Base-by-base conservation (phyloP, 2,113 vertebrate species). In the Cryptomyrus ogoouensis region DNA sequence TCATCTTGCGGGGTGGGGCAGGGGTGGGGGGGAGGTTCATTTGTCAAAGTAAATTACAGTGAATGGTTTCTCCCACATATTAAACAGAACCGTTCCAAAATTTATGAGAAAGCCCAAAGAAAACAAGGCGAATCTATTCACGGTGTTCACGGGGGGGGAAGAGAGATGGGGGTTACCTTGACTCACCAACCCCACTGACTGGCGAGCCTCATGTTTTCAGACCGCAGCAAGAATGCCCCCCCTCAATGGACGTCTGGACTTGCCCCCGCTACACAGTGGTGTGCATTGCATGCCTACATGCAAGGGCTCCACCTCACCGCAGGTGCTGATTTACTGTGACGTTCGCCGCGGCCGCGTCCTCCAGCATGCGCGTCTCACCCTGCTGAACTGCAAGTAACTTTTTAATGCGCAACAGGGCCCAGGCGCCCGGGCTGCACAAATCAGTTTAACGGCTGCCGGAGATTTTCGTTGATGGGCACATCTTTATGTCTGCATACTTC, bases 31-130 rank as follows among this genome's bases (percentile, higher is more conserved):
- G 91, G 94, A 94, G 95, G 95, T 96, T 95, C 94, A 95, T 97
- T 96, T 96, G 95, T 91, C 88, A 91, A 1, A 95, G 93, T 93
- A 96, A 96, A 96, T 96, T 95, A 96, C 94, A 96, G 91, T 95
- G 95, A 94, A 96, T 85, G 58, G 49, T 87, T 90, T 86, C 83
- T 86, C 95, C 95, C 95, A 95, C 95, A 94, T 93, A 96, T 95
- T 95, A 94, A 94, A 94, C 94, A 94, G 93, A 93, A 91, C 90
- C 92, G 94, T 93, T 95, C 95, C 94, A 85, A 70, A 35, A 86
- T 89, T 66, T 70, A 89, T 87, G 50, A 88, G 52, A 88, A 56
- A 46, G 53, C 44, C 53, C 19, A 85, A 90, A 74, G 39, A 47
- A 90, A 50, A 31, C 42, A 83, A 83, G 90, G 70, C 8, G 10